Base-by-base conservation (phyloP, 2,888 invertebrate genomes). In the Operophtera brumata region DNA sequence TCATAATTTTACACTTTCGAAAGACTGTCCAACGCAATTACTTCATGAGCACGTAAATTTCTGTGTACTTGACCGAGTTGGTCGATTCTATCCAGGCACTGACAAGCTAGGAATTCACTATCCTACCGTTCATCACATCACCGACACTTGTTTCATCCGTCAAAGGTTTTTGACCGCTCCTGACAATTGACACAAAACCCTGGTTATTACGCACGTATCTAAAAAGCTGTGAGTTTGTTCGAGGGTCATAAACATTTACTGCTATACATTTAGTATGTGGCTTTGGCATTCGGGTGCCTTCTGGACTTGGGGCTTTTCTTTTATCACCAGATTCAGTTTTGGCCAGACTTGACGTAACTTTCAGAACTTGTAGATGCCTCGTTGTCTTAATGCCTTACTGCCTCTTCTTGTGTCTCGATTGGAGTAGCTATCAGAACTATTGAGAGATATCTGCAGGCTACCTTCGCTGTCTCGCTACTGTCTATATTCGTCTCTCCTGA, bases 1-100 rank as follows among this genome's bases (percentile, higher is more conserved):
- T 55, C 55, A 55, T 37, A 25, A 44, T 48, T 56, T 56, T 45
- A 41, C 56, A 56, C 56, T 48, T 35, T 40, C n/a, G 11, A 47
- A 12, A 25, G 39, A 37, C 14, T 20, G 20, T 20, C 37, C 11
- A 35, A 46, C 30, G 34, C 35, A 7, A 26, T 26, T 14, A 41
- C 14, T 52, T 20, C 25, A 46, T 36, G 46, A 36, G 41, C 36
- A 35, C 20, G 25, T 42, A 25, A 36, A 13, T 20, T 14, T 39
- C 39, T 36, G 11, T 36, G 9, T 46, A 47, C 37, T 47, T 39
- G 46, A 47, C 46, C 37, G 46, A 8, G 28, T 36, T 36, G 13
- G 36, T 36, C 13, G 7, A 36, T 13, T 36, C 20, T 36, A 36
- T 2, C 12, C 12, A 4, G 13, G 13, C 36, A 36, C 36, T 36